Evolutionary conservation across 1,140 invertebrate genomes (phyloP).

Genomic region (Trachymyrmex septentrionalis): DNA sequence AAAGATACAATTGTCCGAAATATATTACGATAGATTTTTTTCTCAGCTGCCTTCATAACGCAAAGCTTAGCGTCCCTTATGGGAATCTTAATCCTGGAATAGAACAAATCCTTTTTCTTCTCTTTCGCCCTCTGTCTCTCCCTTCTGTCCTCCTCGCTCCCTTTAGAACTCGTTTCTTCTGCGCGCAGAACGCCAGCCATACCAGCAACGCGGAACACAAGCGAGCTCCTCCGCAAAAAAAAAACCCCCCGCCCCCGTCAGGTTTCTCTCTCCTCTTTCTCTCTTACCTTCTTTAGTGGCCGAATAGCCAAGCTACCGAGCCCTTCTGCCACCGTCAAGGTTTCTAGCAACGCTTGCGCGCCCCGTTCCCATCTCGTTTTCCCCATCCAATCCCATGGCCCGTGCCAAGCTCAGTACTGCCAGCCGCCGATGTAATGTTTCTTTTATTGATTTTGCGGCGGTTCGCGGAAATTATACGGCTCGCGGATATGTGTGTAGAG

Average conservation of each 20-base stretch:
- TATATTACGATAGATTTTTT: conserved; percentile 40
- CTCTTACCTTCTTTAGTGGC: conserved; percentile 77
- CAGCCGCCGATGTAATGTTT: conserved; percentile 86
- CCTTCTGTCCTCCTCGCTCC: conserved; percentile 22
- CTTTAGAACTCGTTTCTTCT: conserved; percentile 60
- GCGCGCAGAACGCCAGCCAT: conserved; percentile 43
- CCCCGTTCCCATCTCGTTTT: conserved; percentile 84
- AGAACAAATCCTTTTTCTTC: conserved; percentile 56
- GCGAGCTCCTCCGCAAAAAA: conserved; percentile 80
- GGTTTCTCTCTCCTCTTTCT: conserved; percentile 64
- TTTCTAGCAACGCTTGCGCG: conserved; percentile 85
- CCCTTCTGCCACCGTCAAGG: conserved; percentile 75
- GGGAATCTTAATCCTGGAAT: conserved; percentile 45
- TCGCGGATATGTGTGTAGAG: conserved; percentile 74
- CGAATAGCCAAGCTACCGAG: conserved; percentile 73
- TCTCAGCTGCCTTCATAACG: not conserved
- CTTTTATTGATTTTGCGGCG: conserved; percentile 87
- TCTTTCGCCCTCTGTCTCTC: conserved; percentile 40
- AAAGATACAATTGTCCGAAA: not conserved
- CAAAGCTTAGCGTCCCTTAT: conserved; percentile 10
- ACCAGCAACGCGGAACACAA: conserved; percentile 70
- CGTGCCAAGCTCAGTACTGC: conserved; percentile 79
- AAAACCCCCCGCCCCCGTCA: not conserved
- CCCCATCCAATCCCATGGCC: conserved; percentile 84
- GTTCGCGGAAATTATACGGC: conserved; percentile 84